phyloP scores from a whole-genome alignment of 2,113 vertebrate genomes.

The Engraulis encrasicolus region DNA sequence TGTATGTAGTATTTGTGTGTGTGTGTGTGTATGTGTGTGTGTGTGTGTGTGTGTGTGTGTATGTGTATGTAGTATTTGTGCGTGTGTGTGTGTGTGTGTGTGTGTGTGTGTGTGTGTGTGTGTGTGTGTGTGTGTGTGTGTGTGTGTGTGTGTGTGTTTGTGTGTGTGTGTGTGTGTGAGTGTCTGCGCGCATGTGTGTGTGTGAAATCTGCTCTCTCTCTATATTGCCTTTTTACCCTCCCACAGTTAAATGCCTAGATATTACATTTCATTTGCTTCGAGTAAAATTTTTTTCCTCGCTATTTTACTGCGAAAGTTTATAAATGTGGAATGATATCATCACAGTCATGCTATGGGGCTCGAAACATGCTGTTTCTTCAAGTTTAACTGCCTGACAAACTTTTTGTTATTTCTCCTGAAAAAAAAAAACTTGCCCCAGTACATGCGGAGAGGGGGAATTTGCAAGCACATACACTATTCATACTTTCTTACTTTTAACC shows the following conservation, averaged over 20 bases:
- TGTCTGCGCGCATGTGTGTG: too few species aligned
- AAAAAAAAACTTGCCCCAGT: neutral
- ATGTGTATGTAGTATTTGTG: too few species aligned
- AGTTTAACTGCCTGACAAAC: neutral
- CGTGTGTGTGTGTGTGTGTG: too few species aligned
- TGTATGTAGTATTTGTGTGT: too few species aligned
- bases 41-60: too few species aligned
- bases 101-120: too few species aligned
- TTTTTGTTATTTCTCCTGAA: neutral
- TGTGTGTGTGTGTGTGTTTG: too few species aligned
- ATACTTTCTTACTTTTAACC: too few species aligned
- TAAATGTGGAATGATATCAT: neutral
- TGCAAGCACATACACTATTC: neutral
- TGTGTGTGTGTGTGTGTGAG: too few species aligned
- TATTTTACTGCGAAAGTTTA: conserved; percentile 4
- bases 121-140: too few species aligned
- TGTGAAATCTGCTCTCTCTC: neutral
- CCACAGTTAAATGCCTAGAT: conserved; percentile 1
- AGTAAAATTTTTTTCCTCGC: neutral
- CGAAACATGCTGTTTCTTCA: neutral
- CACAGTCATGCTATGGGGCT: neutral
- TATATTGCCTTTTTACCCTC: neutral
- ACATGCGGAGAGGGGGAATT: neutral
- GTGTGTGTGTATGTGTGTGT: too few species aligned
- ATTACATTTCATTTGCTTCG: neutral